phyloP scores from a whole-genome alignment of 2,797 vertebrate species.

The Crocidura indochinensis region DNA sequence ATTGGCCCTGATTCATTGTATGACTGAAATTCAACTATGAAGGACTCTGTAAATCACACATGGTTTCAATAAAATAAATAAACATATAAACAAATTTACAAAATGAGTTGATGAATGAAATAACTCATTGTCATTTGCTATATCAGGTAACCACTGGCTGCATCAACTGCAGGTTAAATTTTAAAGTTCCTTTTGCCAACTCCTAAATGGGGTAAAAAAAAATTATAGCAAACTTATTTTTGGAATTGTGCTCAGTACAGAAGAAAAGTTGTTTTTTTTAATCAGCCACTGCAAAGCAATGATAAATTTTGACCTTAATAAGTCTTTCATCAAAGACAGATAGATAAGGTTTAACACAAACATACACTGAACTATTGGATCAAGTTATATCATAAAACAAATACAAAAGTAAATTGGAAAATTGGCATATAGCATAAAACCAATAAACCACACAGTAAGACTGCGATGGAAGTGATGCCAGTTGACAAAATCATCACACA shows the following conservation, averaged over 20 bases:
- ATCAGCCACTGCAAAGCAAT: constrained; percentile 24
- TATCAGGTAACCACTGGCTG: background rate
- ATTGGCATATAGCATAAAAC: background rate
- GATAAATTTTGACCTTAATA: constrained; percentile 20
- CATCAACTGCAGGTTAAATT: constrained; percentile 23
- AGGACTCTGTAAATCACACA: no score
- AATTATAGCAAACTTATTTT: constrained; percentile 27
- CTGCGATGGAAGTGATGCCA: background rate
- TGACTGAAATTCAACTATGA: no score
- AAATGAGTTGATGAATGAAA: background rate
- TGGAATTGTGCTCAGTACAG: constrained; percentile 9
- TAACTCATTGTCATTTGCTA: background rate
- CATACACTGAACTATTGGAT: background rate
- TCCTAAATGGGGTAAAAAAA: background rate
- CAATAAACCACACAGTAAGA: background rate
- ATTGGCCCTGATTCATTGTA: no score
- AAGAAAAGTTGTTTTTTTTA: constrained; percentile 20
- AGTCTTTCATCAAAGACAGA: constrained; percentile 49
- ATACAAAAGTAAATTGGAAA: constrained; percentile 59
- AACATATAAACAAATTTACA: background rate
- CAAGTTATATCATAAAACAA: constrained; percentile 55
- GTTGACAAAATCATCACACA: background rate
- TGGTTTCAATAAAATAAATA: no score
- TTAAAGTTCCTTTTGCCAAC: background rate
- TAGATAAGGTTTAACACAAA: background rate